Evolutionary conservation across 1,140 invertebrate genomes (phyloP).

Genomic region (Palaemon carinicauda): DNA sequence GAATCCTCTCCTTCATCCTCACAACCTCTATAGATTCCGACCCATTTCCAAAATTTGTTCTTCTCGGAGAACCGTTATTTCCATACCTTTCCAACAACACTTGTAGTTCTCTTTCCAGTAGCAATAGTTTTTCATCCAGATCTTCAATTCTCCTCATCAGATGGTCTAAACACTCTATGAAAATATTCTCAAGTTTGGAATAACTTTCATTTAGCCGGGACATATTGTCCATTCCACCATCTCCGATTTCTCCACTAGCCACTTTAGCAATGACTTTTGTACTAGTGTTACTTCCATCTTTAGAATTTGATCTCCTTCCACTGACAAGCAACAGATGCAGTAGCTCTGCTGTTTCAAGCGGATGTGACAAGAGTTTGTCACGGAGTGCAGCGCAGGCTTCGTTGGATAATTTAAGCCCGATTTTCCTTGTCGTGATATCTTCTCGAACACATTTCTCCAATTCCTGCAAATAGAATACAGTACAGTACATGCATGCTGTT

Average conservation of each 20-base stretch:
- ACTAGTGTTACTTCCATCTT: neutral
- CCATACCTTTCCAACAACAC: neutral
- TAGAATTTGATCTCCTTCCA: neutral
- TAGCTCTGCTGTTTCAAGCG: conserved; percentile 19
- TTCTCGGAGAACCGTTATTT: conserved; percentile 16
- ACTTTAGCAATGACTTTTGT: neutral
- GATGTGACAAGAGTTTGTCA: conserved; percentile 35
- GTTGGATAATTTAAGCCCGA: neutral
- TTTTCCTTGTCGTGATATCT: neutral
- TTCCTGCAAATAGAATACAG: conserved; percentile 40
- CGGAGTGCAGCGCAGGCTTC: conserved; percentile 16
- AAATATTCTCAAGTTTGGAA: neutral
- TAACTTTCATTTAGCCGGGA: neutral
- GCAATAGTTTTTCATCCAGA: conserved; percentile 19
- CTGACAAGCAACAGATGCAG: neutral
- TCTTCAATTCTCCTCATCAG: conserved; percentile 26
- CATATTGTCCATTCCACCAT: neutral
- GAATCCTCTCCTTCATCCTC: conserved; percentile 23
- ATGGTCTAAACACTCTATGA: conserved; percentile 36
- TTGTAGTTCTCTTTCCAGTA: conserved; percentile 10
- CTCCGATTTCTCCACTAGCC: neutral
- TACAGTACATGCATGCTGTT: neutral
- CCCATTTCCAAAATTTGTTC: neutral
- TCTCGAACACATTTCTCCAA: neutral
- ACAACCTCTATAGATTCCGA: conserved; percentile 11